A percentile compares a stretch with the other conserved stretches of the same genome.
phyloP scores from a whole-genome alignment of 2,797 vertebrate species.

The Acanthis flammea region DNA sequence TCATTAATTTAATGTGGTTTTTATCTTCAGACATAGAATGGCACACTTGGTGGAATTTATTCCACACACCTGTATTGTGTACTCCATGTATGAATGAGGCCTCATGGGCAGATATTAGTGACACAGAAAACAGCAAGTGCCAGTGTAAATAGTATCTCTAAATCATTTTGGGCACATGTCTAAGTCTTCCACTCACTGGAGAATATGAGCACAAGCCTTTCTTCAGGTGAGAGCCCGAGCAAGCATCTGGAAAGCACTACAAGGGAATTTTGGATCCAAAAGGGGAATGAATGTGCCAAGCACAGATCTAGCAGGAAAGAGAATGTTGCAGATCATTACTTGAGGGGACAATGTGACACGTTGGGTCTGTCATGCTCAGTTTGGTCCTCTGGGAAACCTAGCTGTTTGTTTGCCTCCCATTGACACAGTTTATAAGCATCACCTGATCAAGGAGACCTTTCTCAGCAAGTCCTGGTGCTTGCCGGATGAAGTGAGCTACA shows the following conservation, averaged over 20 bases:
- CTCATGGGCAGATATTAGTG: neutral
- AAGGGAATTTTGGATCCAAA: neutral
- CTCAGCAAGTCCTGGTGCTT: neutral
- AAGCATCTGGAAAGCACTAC: neutral
- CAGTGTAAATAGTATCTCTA: neutral
- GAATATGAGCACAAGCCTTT: neutral
- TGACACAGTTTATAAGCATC: neutral
- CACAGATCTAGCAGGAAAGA: neutral
- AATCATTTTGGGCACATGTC: neutral
- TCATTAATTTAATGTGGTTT: neutral
- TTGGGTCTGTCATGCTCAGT: fast-evolving
- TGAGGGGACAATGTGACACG: neutral
- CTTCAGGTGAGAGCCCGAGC: neutral
- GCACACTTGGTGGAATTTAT: neutral
- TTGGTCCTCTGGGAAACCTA: neutral
- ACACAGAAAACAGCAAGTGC: neutral
- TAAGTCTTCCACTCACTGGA: neutral
- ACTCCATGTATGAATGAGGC: neutral
- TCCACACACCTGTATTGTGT: neutral
- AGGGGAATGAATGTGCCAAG: neutral
- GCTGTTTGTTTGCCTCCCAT: neutral
- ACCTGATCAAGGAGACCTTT: neutral
- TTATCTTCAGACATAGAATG: neutral
- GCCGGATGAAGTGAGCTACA: neutral
- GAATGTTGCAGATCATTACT: neutral